phyloP scores from a whole-genome alignment of 2,797 vertebrate genomes.

The Falco naumanni region DNA sequence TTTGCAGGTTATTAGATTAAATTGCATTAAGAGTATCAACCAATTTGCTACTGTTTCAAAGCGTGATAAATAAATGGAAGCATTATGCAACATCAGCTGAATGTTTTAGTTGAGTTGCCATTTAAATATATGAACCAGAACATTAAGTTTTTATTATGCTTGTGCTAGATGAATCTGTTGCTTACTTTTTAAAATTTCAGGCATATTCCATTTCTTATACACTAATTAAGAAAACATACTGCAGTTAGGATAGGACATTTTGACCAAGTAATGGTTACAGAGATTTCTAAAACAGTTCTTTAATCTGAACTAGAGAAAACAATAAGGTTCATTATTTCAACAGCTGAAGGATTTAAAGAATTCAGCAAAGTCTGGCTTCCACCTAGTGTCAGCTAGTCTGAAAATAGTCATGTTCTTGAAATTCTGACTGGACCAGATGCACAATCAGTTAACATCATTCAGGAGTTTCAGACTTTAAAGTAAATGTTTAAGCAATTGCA shows the following conservation, averaged over 20 bases:
- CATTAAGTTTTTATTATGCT: background rate
- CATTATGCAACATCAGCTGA: background rate
- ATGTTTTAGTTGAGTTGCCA: background rate
- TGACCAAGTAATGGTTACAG: background rate
- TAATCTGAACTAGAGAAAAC: background rate
- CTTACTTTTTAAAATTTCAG: background rate
- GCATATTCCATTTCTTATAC: background rate
- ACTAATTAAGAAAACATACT: background rate
- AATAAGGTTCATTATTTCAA: background rate
- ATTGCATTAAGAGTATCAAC: background rate
- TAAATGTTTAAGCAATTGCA: conserved; percentile 13
- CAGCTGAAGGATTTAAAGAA: background rate
- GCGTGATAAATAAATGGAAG: conserved; percentile 11
- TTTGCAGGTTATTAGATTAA: background rate
- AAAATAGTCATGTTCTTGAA: background rate
- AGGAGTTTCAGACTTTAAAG: background rate
- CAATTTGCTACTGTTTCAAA: background rate
- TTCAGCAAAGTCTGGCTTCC: conserved; percentile 28
- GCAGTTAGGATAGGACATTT: background rate
- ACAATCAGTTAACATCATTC: background rate
- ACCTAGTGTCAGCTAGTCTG: conserved; percentile 12
- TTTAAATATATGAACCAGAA: background rate
- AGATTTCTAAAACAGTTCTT: background rate
- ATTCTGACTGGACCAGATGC: background rate
- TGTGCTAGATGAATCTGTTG: background rate